Evolutionary conservation across 2,797 vertebrate species (phyloP).

Genomic region (Arnoldichthys spilopterus): DNA sequence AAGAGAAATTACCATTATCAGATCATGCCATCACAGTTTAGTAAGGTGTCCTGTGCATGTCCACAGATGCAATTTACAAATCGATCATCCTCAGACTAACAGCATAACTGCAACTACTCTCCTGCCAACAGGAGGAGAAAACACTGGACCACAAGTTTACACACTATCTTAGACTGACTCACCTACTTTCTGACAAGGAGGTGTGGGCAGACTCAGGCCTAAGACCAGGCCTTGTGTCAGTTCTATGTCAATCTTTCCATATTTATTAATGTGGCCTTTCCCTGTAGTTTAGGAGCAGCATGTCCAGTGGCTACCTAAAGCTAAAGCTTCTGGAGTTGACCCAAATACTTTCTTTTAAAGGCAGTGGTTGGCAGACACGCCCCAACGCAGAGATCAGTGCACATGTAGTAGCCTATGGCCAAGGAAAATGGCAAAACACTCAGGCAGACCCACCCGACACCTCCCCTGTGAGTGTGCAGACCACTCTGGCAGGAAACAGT

Average conservation of each 20-base stretch:
- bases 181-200: conserved; percentile 9
- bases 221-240: background rate
- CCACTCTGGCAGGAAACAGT: no score
- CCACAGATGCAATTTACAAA: background rate
- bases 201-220: background rate
- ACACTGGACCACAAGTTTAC: background rate
- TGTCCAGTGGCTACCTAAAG: no score
- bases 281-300: background rate
- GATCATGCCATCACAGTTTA: background rate
- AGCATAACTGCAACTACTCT: background rate
- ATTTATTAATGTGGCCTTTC: background rate
- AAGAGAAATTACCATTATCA: conserved; percentile 12
- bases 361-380: background rate
- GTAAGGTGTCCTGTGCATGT: background rate
- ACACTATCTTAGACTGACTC: background rate
- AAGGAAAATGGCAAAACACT: no score
- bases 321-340: background rate
- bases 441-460: no score
- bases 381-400: background rate
- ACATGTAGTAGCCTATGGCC: background rate
- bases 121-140: conserved; percentile 1
- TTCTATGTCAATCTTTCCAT: background rate
- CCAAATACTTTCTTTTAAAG: background rate
- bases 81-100: background rate
- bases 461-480: no score